These are phyloP conservation scores for Bambusicola thoracicus DNA, from an alignment of 2,113 vertebrate genomes.

Conservation along the genomic window DNA sequence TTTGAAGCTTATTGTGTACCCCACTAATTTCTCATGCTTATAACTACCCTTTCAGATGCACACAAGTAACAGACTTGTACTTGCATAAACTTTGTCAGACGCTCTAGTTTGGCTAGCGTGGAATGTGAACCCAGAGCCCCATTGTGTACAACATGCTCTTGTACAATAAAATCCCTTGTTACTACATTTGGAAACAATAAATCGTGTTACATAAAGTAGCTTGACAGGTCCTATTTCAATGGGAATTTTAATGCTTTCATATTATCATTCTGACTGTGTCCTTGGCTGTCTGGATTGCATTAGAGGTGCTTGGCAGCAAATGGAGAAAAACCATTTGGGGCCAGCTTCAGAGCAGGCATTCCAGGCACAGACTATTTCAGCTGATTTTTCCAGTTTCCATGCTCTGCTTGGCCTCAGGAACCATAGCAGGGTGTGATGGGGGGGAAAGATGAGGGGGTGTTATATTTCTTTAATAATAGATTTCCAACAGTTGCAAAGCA, in stretches of 20 bases:
- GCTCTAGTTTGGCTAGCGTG: neutral
- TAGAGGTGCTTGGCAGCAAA: slow-evolving; percentile 67
- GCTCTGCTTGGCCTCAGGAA: neutral
- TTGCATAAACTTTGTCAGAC: neutral
- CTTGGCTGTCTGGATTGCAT: slow-evolving; percentile 61
- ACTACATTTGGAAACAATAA: slow-evolving; percentile 66
- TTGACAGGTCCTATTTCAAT: slow-evolving; percentile 65
- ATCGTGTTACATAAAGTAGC: slow-evolving; percentile 69
- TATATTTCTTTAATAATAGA: neutral
- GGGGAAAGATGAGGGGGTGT: too few species aligned
- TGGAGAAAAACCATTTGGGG: slow-evolving; percentile 38
- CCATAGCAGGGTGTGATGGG: neutral
- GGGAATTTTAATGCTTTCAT: slow-evolving; percentile 70
- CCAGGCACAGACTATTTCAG: neutral
- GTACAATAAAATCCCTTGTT: slow-evolving; percentile 68
- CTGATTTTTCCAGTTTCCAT: neutral
- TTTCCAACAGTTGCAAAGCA: neutral
- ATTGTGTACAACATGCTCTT: slow-evolving; percentile 45
- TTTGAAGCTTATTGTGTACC: neutral
- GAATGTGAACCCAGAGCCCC: neutral
- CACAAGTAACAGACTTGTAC: neutral
- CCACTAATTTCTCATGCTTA: neutral
- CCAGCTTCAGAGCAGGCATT: neutral
- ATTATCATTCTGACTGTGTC: slow-evolving; percentile 66
- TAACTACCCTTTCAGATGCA: neutral